A percentile compares a stretch with the other conserved stretches of the same genome.
Evolutionary conservation across 2,888 invertebrate genomes (phyloP).

Genomic region (Caenorhabditis macrosperma): DNA sequence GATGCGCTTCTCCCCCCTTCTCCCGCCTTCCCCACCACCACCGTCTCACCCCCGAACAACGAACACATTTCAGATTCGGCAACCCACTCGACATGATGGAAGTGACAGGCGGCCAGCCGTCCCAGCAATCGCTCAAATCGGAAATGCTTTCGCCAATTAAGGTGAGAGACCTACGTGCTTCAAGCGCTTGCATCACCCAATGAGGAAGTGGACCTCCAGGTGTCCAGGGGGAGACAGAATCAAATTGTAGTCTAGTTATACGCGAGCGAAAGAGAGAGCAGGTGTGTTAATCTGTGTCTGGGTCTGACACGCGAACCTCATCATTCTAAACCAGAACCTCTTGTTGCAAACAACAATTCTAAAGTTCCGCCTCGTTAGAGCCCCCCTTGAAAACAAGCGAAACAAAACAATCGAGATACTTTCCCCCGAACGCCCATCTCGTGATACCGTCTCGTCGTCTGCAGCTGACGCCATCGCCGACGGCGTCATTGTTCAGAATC

Average conservation of each 20-base stretch:
- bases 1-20: not conserved
- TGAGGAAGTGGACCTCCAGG: conserved; percentile 19
- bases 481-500: not conserved
- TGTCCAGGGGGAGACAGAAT: conserved; percentile 7
- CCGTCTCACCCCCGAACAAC: too few relatives aligned
- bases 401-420: not conserved
- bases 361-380: too few relatives aligned
- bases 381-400: too few relatives aligned
- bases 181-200: not conserved
- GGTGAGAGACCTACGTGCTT: conserved; percentile 36
- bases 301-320: not conserved
- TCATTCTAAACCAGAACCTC: too few relatives aligned
- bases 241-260: not conserved
- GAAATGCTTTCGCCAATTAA: conserved; percentile 54
- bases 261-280: not conserved
- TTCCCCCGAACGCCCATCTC: not conserved
- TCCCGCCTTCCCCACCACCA: not conserved
- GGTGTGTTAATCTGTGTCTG: not conserved
- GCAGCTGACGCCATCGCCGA: not conserved
- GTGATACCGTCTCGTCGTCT: not conserved
- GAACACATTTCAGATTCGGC: conserved; percentile 39
- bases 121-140: conserved; percentile 28
- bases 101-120: conserved; percentile 39
- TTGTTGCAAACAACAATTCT: too few relatives aligned
- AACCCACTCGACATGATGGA: conserved; percentile 51